Percentiles rank a stretch among this genome's conserved stretches.
These are phyloP conservation scores for Bubo blakistoni DNA, from an alignment of 2,113 vertebrate genomes.

Conservation along the genomic window DNA sequence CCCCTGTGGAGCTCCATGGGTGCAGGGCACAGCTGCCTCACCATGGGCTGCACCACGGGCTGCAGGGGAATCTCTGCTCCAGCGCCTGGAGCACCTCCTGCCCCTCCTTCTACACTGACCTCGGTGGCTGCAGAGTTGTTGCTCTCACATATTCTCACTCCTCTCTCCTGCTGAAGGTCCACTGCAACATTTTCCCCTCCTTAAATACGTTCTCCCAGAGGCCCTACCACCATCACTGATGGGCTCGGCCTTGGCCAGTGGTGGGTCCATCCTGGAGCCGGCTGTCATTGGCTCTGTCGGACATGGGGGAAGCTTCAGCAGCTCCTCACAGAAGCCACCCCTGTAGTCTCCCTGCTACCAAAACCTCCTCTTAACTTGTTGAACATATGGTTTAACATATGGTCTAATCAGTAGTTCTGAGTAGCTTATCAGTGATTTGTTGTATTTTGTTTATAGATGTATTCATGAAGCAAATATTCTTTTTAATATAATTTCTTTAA, in stretches of 20 bases:
- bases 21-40: background rate
- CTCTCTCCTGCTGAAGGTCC: background rate
- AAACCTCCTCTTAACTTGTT: background rate
- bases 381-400: background rate
- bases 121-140: background rate
- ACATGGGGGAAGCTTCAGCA: background rate
- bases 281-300: background rate
- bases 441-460: background rate
- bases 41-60: background rate
- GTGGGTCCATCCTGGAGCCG: background rate
- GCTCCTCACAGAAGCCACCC: background rate
- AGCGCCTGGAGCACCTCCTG: background rate
- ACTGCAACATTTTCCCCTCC: too few relatives aligned
- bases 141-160: fast-evolving
- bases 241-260: background rate
- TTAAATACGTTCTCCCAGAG: background rate
- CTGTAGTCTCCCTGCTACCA: too few relatives aligned
- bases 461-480: background rate
- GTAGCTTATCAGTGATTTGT: background rate
- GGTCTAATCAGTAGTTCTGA: background rate
- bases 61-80: background rate
- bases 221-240: fast-evolving
- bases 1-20: too few relatives aligned
- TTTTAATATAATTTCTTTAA: background rate
- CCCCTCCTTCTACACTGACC: background rate